These are phyloP conservation scores for Battus philenor DNA, from an alignment of 1,140 invertebrate species.

Conservation along the genomic window DNA sequence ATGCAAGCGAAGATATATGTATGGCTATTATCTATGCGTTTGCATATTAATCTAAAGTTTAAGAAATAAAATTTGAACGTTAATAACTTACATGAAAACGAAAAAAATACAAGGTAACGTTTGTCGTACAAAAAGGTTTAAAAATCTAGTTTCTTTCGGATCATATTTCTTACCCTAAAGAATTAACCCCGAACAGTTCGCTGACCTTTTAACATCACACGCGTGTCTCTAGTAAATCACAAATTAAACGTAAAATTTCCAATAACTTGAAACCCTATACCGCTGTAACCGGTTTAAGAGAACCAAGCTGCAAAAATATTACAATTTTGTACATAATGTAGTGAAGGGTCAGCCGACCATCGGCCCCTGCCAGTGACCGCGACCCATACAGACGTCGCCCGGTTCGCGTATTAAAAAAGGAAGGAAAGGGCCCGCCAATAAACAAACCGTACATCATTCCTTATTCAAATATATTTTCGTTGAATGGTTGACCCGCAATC, in stretches of 20 bases:
- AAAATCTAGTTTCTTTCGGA: no score
- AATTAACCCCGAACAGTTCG: conserved; percentile 21
- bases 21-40: no score
- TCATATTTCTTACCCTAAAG: conserved; percentile 16
- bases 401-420: conserved; percentile 59
- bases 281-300: conserved; percentile 37
- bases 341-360: conserved; percentile 53
- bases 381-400: conserved; percentile 59
- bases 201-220: conserved; percentile 39
- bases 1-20: no score
- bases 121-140: no score
- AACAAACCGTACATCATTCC: conserved; percentile 74
- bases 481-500: conserved; percentile 69
- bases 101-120: no score
- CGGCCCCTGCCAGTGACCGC: conserved; percentile 50
- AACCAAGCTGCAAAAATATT: conserved; percentile 69
- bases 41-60: no score
- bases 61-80: no score
- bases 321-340: conserved; percentile 64
- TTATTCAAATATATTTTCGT: conserved; percentile 69
- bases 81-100: no score
- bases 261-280: conserved; percentile 35
- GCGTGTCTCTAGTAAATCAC: conserved; percentile 50
- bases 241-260: conserved; percentile 72
- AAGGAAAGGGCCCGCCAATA: conserved; percentile 67